phyloP scores from a whole-genome alignment of 2,888 invertebrate genomes.

The Drosophila infuscata region DNA sequence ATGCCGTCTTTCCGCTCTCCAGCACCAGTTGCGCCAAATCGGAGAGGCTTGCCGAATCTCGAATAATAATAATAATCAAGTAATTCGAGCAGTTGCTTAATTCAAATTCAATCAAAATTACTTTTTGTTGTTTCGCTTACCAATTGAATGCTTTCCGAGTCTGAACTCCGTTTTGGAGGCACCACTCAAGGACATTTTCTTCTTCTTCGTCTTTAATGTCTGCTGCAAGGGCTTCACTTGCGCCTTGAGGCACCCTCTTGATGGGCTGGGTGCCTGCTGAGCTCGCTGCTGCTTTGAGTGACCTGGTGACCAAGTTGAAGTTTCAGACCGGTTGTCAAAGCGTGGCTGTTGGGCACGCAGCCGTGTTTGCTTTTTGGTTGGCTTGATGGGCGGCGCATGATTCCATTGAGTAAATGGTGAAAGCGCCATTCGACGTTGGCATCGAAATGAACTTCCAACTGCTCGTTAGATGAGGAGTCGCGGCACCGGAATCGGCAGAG shows the following conservation, averaged over 20 bases:
- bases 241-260: neutral
- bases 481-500: conserved; percentile 68
- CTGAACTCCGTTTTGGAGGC: too few species aligned
- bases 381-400: conserved; percentile 49
- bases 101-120: too few species aligned
- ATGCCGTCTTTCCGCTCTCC: too few species aligned
- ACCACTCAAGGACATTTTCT: too few species aligned
- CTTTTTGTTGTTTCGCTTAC: too few species aligned
- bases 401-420: conserved; percentile 50
- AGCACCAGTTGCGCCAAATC: too few species aligned
- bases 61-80: too few species aligned
- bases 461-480: conserved; percentile 55
- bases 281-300: conserved; percentile 3
- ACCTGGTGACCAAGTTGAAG: conserved; percentile 1
- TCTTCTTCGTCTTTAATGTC: too few species aligned
- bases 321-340: conserved; percentile 42
- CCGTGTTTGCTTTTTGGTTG: conserved; percentile 10
- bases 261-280: conserved; percentile 3
- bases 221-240: neutral
- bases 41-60: too few species aligned
- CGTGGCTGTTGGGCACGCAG: conserved; percentile 33
- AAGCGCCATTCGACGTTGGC: conserved; percentile 21
- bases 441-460: conserved; percentile 53
- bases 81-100: too few species aligned
- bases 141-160: too few species aligned